Evolutionary conservation across 2,113 vertebrate genomes (phyloP).

Genomic region (Patagioenas fasciata): DNA sequence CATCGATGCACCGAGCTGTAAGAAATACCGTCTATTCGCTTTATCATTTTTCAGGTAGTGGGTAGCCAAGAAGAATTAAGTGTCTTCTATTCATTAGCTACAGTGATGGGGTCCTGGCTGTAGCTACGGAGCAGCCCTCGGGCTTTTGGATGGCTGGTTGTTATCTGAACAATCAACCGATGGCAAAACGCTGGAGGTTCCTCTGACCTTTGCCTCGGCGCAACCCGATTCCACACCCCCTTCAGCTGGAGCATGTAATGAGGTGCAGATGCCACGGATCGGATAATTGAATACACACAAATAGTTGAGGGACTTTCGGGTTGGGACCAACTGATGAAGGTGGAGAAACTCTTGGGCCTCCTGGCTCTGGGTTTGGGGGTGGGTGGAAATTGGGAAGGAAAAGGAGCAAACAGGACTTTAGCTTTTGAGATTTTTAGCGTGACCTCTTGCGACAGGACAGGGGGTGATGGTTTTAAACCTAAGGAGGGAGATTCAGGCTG

Average conservation of each 20-base stretch:
- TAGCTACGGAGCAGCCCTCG: background rate
- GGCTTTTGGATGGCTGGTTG: background rate
- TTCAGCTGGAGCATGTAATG: constrained; percentile 57
- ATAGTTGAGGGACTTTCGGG: background rate
- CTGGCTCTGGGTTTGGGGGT: background rate
- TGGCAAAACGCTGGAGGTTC: constrained; percentile 37
- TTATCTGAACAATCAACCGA: constrained; percentile 21
- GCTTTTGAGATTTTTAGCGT: too few relatives aligned
- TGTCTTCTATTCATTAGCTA: background rate
- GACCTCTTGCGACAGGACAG: too few relatives aligned
- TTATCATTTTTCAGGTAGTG: background rate
- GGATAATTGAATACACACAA: background rate
- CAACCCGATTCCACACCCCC: background rate
- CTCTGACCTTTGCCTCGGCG: constrained; percentile 49
- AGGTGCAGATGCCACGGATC: constrained; percentile 57
- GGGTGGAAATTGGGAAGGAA: background rate
- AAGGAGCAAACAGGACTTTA: fast-evolving
- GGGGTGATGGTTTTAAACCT: too few relatives aligned
- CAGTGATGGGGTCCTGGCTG: background rate
- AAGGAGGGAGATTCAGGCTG: too few relatives aligned
- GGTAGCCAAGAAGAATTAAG: background rate
- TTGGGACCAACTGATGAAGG: background rate
- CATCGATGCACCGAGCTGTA: background rate
- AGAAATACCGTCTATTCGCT: background rate
- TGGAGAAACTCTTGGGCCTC: background rate